Percentiles rank a stretch among this genome's conserved stretches.
These are phyloP conservation scores for Coptotermes formosanus DNA, from an alignment of 1,140 invertebrate species.

Conservation along the genomic window DNA sequence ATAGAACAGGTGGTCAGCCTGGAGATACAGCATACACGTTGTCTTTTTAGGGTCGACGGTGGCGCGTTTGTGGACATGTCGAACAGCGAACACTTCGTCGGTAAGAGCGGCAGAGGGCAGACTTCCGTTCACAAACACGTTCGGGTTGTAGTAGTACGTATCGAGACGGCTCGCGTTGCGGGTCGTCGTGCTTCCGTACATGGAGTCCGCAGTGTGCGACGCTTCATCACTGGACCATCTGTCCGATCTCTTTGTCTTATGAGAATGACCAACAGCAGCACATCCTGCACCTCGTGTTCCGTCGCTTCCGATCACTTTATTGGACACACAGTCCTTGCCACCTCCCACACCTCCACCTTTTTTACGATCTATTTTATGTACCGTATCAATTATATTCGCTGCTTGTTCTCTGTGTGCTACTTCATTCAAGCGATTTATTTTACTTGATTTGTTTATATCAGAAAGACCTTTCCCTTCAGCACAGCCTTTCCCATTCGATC, in stretches of 20 bases:
- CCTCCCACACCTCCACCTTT: too few relatives aligned
- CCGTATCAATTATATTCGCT: too few relatives aligned
- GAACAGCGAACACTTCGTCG: neutral
- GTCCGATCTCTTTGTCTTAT: neutral
- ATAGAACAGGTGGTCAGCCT: slow-evolving; percentile 93
- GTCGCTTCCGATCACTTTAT: too few relatives aligned
- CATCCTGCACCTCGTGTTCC: too few relatives aligned
- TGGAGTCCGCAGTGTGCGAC: neutral
- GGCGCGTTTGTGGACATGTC: slow-evolving; percentile 57
- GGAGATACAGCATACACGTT: slow-evolving; percentile 83
- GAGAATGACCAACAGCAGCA: neutral
- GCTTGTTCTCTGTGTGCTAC: too few relatives aligned
- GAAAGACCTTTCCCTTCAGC: too few relatives aligned
- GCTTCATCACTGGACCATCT: neutral
- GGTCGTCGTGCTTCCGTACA: neutral
- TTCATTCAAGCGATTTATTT: too few relatives aligned
- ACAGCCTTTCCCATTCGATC: too few relatives aligned
- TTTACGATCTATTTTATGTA: too few relatives aligned
- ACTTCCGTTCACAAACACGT: neutral
- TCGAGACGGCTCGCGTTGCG: too few relatives aligned
- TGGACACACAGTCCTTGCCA: too few relatives aligned
- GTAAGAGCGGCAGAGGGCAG: neutral
- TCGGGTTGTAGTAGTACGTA: slow-evolving; percentile 28
- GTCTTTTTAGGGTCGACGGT: slow-evolving; percentile 72
- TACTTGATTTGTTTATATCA: too few relatives aligned